Evolutionary conservation across 2,113 vertebrate species (phyloP), one percentile per base, ranked within the genome.

Genomic region (Mola mola): DNA sequence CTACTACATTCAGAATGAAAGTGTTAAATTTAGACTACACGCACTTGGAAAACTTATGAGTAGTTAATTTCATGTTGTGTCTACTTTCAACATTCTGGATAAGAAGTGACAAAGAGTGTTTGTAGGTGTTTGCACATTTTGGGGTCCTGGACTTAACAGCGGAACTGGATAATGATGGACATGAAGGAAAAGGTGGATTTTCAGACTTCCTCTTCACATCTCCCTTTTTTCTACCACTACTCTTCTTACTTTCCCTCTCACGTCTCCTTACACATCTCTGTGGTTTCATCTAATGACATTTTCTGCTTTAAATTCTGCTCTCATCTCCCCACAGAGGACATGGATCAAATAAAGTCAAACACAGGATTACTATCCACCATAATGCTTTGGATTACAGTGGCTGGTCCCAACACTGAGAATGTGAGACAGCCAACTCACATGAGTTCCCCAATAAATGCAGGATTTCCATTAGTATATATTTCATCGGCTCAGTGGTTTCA

Each of bases 111-210:
- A 62, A 24, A 52, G 68, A 68, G 9, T 16, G 28, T n/a, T n/a
- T n/a, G 47, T 59, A 26, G 53, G 22, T 47, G 67, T 47, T 34
- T 8, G 33, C 16, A 29, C 6, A 26, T 22, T 24, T 58, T 37
- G 34, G 25, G 51, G 52, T 13, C 28, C 40, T 17, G 42, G 28
- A 57, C 33, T 59, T 41, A 24, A 51, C 22, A 42, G 62, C 46
- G 33, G 58, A 72, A 57, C 1, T 38, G 36, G 29, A 15, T 3
- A 31, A 62, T 81, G 77, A 84, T 52, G 64, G 79, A 78, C 78
- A 57, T 3, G 60, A 22, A 79, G 78, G 59, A 87, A 80, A 74
- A 36, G 63, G 59, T 51, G 49, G 38, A 52, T 67, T 85, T 69
- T 78, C 34, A 48, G 55, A 43, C 51, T 62, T 85, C 59, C 61